Evolutionary conservation across 2,113 vertebrate genomes (phyloP).

Genomic region (Eulemur macaco): DNA sequence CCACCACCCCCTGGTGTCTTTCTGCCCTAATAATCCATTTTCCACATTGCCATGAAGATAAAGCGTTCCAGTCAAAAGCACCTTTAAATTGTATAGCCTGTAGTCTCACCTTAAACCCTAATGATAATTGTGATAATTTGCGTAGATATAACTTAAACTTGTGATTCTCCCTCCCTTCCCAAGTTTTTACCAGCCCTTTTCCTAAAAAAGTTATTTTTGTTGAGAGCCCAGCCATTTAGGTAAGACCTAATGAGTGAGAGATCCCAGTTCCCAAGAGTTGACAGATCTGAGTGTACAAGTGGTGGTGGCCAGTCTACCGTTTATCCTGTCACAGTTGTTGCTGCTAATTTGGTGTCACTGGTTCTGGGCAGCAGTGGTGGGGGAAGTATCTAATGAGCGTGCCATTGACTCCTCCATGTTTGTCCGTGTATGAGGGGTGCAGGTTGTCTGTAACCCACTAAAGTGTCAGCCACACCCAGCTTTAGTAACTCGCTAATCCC

Average conservation of each 20-base stretch:
- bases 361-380: conserved; percentile 81
- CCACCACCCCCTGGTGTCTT: not conserved
- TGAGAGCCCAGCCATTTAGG: conserved; percentile 39
- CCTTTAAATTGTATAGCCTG: not conserved
- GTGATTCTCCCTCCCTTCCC: conserved; percentile 49
- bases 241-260: conserved; percentile 39
- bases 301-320: conserved; percentile 63
- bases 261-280: conserved; percentile 33
- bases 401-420: conserved; percentile 83
- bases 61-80: not conserved
- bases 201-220: conserved; percentile 43
- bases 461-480: conserved; percentile 85
- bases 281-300: conserved; percentile 65
- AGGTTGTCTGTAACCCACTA: conserved; percentile 87
- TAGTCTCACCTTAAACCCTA: not conserved
- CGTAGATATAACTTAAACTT: not conserved
- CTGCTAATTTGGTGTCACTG: conserved; percentile 82
- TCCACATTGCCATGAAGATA: not conserved
- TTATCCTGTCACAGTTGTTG: conserved; percentile 54
- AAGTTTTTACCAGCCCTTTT: conserved; percentile 43
- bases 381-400: conserved; percentile 82
- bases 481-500: conserved; percentile 87
- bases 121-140: not conserved
- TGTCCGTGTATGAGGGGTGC: conserved; percentile 83
- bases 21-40: not conserved